Conservation (phyloP, 2,113 vertebrate genomes). For the Monarcha castaneiventris region DNA sequence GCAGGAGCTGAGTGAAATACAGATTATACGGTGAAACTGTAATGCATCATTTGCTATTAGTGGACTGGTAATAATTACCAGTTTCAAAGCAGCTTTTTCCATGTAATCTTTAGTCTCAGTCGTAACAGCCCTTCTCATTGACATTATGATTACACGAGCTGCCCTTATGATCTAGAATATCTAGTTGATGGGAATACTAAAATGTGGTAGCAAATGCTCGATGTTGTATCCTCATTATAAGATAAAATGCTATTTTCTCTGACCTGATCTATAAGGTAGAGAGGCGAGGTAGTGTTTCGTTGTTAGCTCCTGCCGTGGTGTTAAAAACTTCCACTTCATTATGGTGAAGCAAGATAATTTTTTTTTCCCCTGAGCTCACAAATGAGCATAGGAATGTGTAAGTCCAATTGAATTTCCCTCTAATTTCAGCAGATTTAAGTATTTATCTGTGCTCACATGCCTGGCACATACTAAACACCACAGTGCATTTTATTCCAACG, state of each 20-base stretch:
- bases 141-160: constrained; percentile 80
- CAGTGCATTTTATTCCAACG: neutral
- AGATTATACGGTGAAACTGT: constrained; percentile 76
- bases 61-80: constrained; percentile 84
- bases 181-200: constrained; percentile 79
- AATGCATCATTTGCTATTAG: constrained; percentile 84
- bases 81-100: constrained; percentile 80
- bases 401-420: constrained; percentile 44
- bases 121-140: constrained; percentile 83
- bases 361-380: neutral
- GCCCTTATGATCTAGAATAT: constrained; percentile 79
- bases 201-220: constrained; percentile 64
- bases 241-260: constrained; percentile 76
- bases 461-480: neutral
- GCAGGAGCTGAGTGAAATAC: constrained; percentile 73
- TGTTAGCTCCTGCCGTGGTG: constrained; percentile 35
- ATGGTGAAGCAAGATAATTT: constrained; percentile 4
- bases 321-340: constrained; percentile 51
- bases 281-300: constrained; percentile 32
- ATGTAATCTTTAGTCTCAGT: constrained; percentile 79
- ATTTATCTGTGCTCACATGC: neutral
- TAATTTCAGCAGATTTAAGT: constrained; percentile 9
- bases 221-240: constrained; percentile 76
- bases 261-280: constrained; percentile 68
- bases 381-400: constrained; percentile 32